These are phyloP conservation scores for Tetrapedia diversipes DNA, from an alignment of 2,888 invertebrate species.

Conservation along the genomic window DNA sequence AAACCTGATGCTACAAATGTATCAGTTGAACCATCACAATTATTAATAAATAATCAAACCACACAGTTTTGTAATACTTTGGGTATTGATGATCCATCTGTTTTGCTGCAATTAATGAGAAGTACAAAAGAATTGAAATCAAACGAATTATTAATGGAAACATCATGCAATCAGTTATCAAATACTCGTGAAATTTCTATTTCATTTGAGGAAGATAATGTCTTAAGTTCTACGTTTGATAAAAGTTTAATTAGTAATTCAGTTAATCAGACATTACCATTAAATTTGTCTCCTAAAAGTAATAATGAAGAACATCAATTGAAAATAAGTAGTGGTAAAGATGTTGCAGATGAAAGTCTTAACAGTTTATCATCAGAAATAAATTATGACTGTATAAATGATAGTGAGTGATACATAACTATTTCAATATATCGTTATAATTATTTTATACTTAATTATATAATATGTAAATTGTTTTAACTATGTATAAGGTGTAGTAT, in stretches of 20 bases:
- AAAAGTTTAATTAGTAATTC: slow-evolving; percentile 50
- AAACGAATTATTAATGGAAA: slow-evolving; percentile 39
- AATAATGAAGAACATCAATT: slow-evolving; percentile 40
- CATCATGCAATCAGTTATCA: slow-evolving; percentile 45
- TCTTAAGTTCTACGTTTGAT: slow-evolving; percentile 60
- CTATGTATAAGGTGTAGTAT: slow-evolving; percentile 16
- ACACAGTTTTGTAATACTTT: slow-evolving; percentile 87
- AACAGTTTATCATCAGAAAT: slow-evolving; percentile 22
- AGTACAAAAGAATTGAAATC: slow-evolving; percentile 46
- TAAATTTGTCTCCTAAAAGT: slow-evolving; percentile 50
- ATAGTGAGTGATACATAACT: slow-evolving; percentile 41
- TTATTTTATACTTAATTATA: no score
- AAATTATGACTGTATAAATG: slow-evolving; percentile 34
- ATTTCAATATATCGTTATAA: no score
- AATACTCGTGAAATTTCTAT: slow-evolving; percentile 54
- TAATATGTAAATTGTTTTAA: slow-evolving; percentile 5
- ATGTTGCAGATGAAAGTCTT: slow-evolving; percentile 27
- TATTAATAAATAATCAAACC: slow-evolving; percentile 87
- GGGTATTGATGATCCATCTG: slow-evolving; percentile 92
- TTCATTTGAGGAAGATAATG: slow-evolving; percentile 54
- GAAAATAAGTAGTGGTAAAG: slow-evolving; percentile 40
- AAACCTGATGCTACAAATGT: slow-evolving; percentile 80
- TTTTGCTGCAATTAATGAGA: slow-evolving; percentile 83
- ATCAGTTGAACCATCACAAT: slow-evolving; percentile 79
- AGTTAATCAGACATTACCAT: slow-evolving; percentile 40